Conservation (phyloP, 2,113 vertebrate species). For the Percina caprodes region DNA sequence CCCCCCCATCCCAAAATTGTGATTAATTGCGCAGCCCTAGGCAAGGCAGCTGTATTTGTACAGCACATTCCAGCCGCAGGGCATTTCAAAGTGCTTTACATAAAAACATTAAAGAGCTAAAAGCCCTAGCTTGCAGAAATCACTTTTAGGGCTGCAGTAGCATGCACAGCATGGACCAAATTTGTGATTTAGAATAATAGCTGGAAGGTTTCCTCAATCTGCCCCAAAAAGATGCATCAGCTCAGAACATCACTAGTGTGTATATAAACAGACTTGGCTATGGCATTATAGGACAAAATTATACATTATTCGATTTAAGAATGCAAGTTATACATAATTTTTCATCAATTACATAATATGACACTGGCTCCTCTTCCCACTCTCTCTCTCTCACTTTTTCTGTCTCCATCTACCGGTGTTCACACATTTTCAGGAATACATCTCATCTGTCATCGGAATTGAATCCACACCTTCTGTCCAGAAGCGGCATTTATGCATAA, state of each 20-base stretch:
- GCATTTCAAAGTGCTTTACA: too few species aligned
- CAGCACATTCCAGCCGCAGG: too few species aligned
- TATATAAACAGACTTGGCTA: neutral
- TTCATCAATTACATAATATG: neutral
- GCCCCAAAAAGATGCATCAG: too few species aligned
- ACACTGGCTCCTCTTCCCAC: neutral
- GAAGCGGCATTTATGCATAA: slow-evolving; percentile 3
- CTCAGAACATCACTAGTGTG: neutral
- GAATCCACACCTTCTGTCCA: slow-evolving; percentile 12
- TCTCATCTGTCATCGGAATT: neutral
- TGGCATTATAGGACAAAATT: neutral
- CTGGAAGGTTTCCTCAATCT: too few species aligned
- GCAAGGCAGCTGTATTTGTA: too few species aligned
- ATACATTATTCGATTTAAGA: neutral
- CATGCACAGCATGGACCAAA: too few species aligned
- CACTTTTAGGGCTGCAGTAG: too few species aligned
- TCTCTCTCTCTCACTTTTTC: neutral
- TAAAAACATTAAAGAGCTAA: too few species aligned
- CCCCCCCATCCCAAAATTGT: too few species aligned
- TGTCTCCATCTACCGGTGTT: neutral
- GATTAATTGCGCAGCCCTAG: too few species aligned
- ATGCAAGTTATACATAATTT: neutral
- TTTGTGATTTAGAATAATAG: too few species aligned
- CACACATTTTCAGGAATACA: slow-evolving; percentile 5
- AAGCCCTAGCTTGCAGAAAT: too few species aligned